Evolutionary conservation across 2,888 invertebrate genomes (phyloP).

Genomic region (Limulus polyphemus): DNA sequence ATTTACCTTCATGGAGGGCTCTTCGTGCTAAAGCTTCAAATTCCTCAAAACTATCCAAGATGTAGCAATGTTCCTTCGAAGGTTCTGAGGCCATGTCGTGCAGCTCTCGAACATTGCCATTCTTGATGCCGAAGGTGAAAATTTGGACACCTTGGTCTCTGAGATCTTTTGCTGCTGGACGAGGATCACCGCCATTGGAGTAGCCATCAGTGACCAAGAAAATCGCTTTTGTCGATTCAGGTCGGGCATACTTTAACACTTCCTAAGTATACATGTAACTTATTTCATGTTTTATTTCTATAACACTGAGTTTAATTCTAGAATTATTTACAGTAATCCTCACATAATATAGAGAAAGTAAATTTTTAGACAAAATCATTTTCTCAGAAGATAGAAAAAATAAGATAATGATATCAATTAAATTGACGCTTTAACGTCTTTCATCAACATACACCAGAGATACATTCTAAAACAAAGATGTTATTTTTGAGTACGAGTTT

Average conservation of each 20-base stretch:
- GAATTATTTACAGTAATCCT: too few species aligned
- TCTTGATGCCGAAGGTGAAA: conserved; percentile 48
- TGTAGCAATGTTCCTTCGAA: conserved; percentile 49
- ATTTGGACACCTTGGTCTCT: conserved; percentile 38
- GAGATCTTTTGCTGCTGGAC: conserved; percentile 46
- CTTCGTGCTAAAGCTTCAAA: conserved; percentile 54
- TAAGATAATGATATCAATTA: too few species aligned
- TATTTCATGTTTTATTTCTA: too few species aligned
- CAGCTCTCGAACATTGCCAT: conserved; percentile 46
- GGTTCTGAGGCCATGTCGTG: conserved; percentile 51
- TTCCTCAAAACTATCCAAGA: conserved; percentile 53
- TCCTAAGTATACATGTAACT: conserved; percentile 25
- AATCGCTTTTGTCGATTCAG: conserved; percentile 44
- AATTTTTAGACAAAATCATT: too few species aligned
- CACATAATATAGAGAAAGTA: too few species aligned
- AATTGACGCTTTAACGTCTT: too few species aligned
- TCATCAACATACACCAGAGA: too few species aligned
- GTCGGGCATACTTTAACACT: conserved; percentile 32
- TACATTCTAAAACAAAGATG: too few species aligned
- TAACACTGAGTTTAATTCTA: too few species aligned
- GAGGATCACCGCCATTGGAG: conserved; percentile 55
- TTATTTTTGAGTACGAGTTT: too few species aligned
- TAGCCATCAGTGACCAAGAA: conserved; percentile 58
- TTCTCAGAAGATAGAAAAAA: too few species aligned
- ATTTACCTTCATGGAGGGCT: conserved; percentile 51